These are phyloP conservation scores for Parochlus steinenii DNA, from an alignment of 2,888 invertebrate species.

Conservation along the genomic window DNA sequence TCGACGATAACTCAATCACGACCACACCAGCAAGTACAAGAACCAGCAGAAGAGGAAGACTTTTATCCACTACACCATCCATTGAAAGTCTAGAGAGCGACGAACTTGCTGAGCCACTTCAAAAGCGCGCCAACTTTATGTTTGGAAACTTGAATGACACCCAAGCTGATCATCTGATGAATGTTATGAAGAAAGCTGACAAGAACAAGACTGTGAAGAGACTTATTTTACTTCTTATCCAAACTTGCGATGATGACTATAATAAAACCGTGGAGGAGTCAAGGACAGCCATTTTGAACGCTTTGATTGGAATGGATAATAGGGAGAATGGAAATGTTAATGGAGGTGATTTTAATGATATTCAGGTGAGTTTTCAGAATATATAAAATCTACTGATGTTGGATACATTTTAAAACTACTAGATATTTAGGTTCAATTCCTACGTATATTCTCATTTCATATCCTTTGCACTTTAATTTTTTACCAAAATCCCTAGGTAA, in stretches of 20 bases:
- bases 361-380: slow-evolving; percentile 15
- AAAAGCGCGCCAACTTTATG: slow-evolving; percentile 55
- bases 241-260: slow-evolving; percentile 57
- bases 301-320: slow-evolving; percentile 44
- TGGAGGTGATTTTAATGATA: slow-evolving; percentile 15
- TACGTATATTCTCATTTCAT: too few species aligned
- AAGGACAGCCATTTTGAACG: slow-evolving; percentile 48
- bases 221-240: slow-evolving; percentile 56
- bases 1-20: slow-evolving; percentile 13
- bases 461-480: too few species aligned
- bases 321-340: slow-evolving; percentile 23
- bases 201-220: slow-evolving; percentile 57
- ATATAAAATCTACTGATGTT: too few species aligned
- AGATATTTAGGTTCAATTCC: slow-evolving; percentile 19
- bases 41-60: slow-evolving; percentile 14
- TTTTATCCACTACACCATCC: slow-evolving; percentile 13
- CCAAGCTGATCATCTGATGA: slow-evolving; percentile 54
- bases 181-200: slow-evolving; percentile 67
- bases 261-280: slow-evolving; percentile 55
- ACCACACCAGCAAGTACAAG: slow-evolving; percentile 15
- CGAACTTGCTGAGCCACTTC: slow-evolving; percentile 27
- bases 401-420: slow-evolving; percentile 15
- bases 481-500: too few species aligned
- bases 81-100: slow-evolving; percentile 13
- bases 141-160: slow-evolving; percentile 60